phyloP scores from a whole-genome alignment of 2,113 vertebrate genomes.

The Sapayoa aenigma region DNA sequence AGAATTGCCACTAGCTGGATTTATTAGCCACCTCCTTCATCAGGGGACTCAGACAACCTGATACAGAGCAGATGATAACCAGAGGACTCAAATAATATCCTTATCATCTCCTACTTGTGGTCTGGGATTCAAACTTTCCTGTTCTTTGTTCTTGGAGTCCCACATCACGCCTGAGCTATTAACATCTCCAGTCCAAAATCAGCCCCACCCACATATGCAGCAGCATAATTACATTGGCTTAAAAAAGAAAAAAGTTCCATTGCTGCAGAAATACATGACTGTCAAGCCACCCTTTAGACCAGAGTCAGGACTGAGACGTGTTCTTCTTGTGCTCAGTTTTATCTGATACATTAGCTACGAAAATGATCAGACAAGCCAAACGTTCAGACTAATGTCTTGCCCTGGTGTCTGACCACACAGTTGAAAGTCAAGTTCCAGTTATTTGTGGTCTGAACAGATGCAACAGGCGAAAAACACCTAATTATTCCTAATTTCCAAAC shows the following conservation, averaged over 20 bases:
- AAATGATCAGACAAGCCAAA: slow-evolving; percentile 18
- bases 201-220: not conserved
- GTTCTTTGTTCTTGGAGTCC: not conserved
- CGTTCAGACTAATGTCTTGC: not conserved
- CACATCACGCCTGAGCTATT: rapidly evolving
- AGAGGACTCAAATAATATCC: not conserved
- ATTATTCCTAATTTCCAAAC: slow-evolving; percentile 25
- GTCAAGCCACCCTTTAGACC: not conserved
- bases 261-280: not conserved
- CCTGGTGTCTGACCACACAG: not conserved
- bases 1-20: not conserved
- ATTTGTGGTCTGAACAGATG: slow-evolving; percentile 20
- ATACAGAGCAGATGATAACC: not conserved
- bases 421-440: slow-evolving; percentile 31
- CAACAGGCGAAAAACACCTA: slow-evolving; percentile 12
- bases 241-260: not conserved
- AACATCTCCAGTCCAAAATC: not conserved
- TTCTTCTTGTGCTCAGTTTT: not conserved
- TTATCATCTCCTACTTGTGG: not conserved
- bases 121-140: not conserved
- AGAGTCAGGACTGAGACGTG: not conserved
- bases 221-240: not conserved
- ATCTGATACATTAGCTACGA: slow-evolving; percentile 48
- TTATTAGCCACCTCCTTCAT: not conserved
- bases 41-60: not conserved